These are phyloP conservation scores for Hippocampus abdominalis DNA, from an alignment of 2,113 vertebrate species.

Conservation along the genomic window DNA sequence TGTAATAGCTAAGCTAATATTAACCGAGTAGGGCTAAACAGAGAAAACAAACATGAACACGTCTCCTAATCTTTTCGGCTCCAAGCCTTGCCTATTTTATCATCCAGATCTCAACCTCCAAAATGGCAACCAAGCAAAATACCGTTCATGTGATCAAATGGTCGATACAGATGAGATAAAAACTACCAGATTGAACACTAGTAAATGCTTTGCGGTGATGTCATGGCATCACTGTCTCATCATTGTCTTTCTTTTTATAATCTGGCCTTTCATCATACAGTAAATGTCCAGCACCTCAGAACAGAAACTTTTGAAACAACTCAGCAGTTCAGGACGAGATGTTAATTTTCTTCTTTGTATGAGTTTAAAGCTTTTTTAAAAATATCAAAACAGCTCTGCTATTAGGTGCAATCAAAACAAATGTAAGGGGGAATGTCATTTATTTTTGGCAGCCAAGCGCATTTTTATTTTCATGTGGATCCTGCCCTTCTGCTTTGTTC, in stretches of 20 bases:
- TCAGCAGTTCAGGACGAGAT: background rate
- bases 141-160: background rate
- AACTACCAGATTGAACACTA: background rate
- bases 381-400: background rate
- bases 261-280: background rate
- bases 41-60: background rate
- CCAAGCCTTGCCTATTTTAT: background rate
- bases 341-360: background rate
- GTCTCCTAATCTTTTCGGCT: background rate
- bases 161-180: background rate
- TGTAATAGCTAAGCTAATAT: background rate
- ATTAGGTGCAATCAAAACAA: background rate
- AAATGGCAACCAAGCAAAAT: background rate
- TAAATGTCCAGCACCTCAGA: background rate
- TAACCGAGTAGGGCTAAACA: background rate
- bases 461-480: constrained; percentile 42
- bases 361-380: background rate
- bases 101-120: background rate
- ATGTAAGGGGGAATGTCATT: background rate
- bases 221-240: background rate
- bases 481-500: constrained; percentile 55
- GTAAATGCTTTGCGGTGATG: background rate
- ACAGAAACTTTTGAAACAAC: background rate
- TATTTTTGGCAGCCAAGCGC: background rate
- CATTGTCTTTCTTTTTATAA: background rate